Conservation (phyloP, 2,888 invertebrate species). For the Theretra japonica region DNA sequence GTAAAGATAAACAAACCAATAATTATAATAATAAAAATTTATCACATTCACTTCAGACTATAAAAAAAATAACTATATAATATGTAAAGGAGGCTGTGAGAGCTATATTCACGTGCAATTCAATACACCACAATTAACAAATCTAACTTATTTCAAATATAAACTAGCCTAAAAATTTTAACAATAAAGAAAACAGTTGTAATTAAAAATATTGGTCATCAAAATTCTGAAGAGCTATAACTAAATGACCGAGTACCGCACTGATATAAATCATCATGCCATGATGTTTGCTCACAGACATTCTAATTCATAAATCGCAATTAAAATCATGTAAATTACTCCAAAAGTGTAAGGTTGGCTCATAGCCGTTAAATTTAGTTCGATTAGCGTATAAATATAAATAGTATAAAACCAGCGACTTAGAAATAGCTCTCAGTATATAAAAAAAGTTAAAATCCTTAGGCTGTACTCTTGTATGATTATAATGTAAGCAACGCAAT, state of each 20-base stretch:
- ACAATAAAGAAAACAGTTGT: slow-evolving; percentile 80
- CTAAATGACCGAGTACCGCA: slow-evolving; percentile 76
- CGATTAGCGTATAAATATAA: slow-evolving; percentile 70
- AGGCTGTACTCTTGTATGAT: slow-evolving; percentile 84
- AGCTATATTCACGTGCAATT: slow-evolving; percentile 79
- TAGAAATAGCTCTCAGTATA: slow-evolving; percentile 84
- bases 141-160: slow-evolving; percentile 83
- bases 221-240: slow-evolving; percentile 83
- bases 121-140: slow-evolving; percentile 84
- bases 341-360: slow-evolving; percentile 79
- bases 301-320: slow-evolving; percentile 74
- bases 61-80: slow-evolving; percentile 68
- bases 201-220: slow-evolving; percentile 80
- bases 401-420: slow-evolving; percentile 81
- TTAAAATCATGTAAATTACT: slow-evolving; percentile 81
- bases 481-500: slow-evolving; percentile 83
- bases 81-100: slow-evolving; percentile 78
- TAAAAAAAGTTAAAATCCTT: slow-evolving; percentile 84
- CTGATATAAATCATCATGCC: slow-evolving; percentile 71
- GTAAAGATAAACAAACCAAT: slow-evolving; percentile 70
- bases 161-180: slow-evolving; percentile 85
- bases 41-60: slow-evolving; percentile 83
- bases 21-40: slow-evolving; percentile 58
- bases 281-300: slow-evolving; percentile 76
- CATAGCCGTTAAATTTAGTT: slow-evolving; percentile 71